Conservation (phyloP, 2,888 invertebrate genomes). For the Tetranychus piercei region DNA sequence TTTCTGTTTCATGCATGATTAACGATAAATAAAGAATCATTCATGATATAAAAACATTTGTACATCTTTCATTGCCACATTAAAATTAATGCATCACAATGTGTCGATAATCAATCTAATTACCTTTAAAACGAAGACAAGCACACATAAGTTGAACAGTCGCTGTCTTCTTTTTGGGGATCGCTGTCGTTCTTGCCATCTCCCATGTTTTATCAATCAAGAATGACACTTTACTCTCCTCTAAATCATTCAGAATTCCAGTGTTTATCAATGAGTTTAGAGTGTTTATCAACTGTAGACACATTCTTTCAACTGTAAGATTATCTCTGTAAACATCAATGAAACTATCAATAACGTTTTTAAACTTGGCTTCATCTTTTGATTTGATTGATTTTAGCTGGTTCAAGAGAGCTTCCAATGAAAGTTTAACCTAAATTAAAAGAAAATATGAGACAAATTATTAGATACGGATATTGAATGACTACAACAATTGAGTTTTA, state of each 20-base stretch:
- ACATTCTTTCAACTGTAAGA: constrained; percentile 5
- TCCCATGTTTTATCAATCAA: background rate
- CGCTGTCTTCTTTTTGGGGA: background rate
- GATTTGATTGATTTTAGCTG: background rate
- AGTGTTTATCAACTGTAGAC: constrained; percentile 6
- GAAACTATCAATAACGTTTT: background rate
- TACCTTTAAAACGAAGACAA: constrained; percentile 12
- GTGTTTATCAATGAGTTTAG: background rate
- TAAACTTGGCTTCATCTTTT: background rate
- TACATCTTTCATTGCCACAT: no score
- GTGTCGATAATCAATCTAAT: background rate
- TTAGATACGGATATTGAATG: background rate
- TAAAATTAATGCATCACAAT: no score
- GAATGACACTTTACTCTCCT: background rate
- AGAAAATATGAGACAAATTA: background rate
- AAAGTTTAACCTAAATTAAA: background rate
- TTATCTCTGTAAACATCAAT: background rate
- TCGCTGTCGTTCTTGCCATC: background rate
- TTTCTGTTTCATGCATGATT: no score
- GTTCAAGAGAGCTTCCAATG: background rate
- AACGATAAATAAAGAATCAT: no score
- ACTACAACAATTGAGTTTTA: background rate
- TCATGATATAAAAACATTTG: no score
- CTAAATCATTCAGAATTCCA: constrained; percentile 8
- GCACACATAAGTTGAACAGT: background rate